A percentile compares a stretch with the other conserved stretches of the same genome.
Conservation (phyloP, 2,888 invertebrate species). For the Cataglyphis albicans region DNA sequence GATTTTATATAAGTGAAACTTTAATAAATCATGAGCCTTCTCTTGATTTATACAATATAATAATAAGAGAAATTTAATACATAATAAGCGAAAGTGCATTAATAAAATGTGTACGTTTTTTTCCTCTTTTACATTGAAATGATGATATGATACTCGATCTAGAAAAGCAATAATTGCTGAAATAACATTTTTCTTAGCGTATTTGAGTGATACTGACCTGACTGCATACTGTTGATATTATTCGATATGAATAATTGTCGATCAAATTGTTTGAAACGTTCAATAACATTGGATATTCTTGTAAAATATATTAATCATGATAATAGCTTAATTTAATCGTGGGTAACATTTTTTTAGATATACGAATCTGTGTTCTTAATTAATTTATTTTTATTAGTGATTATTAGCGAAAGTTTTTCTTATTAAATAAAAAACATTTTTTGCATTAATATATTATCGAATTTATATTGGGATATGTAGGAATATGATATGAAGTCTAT, state of each 20-base stretch:
- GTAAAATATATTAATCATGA: not conserved
- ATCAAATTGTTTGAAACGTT: not conserved
- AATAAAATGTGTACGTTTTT: conserved; percentile 14
- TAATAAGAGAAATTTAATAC: conserved; percentile 18
- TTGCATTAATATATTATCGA: not conserved
- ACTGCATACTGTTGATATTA: not conserved
- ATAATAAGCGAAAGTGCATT: conserved; percentile 15
- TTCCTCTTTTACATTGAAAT: conserved; percentile 6
- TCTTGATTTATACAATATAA: not conserved
- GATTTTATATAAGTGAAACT: not conserved
- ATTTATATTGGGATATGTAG: not conserved
- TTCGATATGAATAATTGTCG: conserved; percentile 18
- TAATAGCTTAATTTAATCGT: not conserved
- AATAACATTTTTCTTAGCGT: conserved; percentile 36
- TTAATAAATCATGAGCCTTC: conserved; percentile 4
- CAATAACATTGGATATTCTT: not conserved
- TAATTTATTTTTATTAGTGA: not conserved
- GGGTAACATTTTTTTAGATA: not conserved
- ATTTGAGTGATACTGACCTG: conserved; percentile 7
- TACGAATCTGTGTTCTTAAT: not conserved
- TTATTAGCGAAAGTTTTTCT: not conserved
- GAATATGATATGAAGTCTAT: not conserved
- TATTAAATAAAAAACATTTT: not conserved
- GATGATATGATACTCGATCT: conserved; percentile 21
- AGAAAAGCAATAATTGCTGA: conserved; percentile 35